Evolutionary conservation across 2,797 vertebrate genomes (phyloP).

Genomic region (Leptatherina wallacei): DNA sequence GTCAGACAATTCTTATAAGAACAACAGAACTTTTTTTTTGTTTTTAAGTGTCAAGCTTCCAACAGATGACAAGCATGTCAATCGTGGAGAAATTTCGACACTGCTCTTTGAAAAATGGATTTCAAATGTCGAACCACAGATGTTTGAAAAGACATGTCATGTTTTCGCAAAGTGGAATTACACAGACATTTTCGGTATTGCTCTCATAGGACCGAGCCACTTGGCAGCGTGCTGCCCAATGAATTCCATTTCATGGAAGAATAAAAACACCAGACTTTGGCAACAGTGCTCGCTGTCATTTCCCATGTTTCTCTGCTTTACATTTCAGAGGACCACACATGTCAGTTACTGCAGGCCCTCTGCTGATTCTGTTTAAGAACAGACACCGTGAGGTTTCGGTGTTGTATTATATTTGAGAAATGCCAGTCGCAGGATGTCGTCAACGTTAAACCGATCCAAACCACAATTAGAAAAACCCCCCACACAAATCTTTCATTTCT

Average conservation of each 20-base stretch:
- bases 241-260: slow-evolving; percentile 67
- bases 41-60: neutral
- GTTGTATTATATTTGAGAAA: slow-evolving; percentile 56
- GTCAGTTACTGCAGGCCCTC: slow-evolving; percentile 33
- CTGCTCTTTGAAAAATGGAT: slow-evolving; percentile 27
- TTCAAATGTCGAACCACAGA: slow-evolving; percentile 34
- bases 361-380: slow-evolving; percentile 53
- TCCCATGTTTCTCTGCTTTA: slow-evolving; percentile 65
- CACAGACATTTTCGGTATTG: slow-evolving; percentile 49
- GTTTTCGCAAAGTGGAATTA: slow-evolving; percentile 47
- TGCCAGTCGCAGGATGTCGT: slow-evolving; percentile 45
- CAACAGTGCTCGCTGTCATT: slow-evolving; percentile 49
- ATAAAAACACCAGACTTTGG: slow-evolving; percentile 50
- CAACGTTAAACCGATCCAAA: slow-evolving; percentile 58
- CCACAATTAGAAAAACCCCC: slow-evolving; percentile 55
- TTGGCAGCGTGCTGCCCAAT: slow-evolving; percentile 60
- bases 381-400: slow-evolving; percentile 42
- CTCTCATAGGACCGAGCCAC: slow-evolving; percentile 53
- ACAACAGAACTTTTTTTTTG: neutral
- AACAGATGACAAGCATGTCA: slow-evolving; percentile 14
- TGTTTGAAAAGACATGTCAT: slow-evolving; percentile 45
- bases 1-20: slow-evolving; percentile 21
- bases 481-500: slow-evolving; percentile 21
- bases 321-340: slow-evolving; percentile 61
- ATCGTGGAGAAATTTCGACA: neutral